Conservation (phyloP, 1,140 invertebrate genomes). For the Penaeus vannamei region DNA sequence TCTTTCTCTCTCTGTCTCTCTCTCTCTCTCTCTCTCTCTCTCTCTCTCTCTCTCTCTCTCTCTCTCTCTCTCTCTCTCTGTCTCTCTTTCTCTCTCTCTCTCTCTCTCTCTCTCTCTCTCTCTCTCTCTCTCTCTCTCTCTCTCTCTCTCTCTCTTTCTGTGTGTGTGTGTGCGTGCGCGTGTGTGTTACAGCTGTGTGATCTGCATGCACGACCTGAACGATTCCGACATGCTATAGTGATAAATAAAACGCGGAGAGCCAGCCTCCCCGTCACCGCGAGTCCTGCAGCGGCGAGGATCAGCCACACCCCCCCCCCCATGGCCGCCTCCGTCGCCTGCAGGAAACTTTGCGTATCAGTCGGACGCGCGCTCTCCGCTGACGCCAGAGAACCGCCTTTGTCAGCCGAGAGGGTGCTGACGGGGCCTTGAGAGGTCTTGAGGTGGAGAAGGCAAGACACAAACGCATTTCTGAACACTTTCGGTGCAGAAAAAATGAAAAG, state of each 20-base stretch:
- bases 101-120: neutral
- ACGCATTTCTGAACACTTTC: neutral
- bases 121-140: too few relatives aligned
- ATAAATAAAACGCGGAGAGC: too few relatives aligned
- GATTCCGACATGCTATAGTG: too few relatives aligned
- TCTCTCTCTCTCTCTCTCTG: neutral
- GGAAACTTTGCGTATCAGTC: too few relatives aligned
- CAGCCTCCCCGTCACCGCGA: too few relatives aligned
- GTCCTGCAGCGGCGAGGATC: too few relatives aligned
- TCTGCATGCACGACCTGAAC: too few relatives aligned
- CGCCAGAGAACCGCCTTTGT: too few relatives aligned
- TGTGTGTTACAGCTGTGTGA: too few relatives aligned
- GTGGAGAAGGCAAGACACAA: neutral
- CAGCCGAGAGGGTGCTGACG: neutral
- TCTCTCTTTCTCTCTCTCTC: slow-evolving; percentile 23
- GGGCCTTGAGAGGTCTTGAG: neutral
- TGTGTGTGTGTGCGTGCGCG: neutral
- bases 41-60: neutral
- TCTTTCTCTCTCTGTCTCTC: neutral
- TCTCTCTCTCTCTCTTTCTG: slow-evolving; percentile 31
- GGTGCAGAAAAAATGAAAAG: neutral
- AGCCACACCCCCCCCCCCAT: too few relatives aligned
- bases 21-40: neutral
- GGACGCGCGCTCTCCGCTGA: too few relatives aligned
- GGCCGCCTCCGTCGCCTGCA: too few relatives aligned